Conservation (phyloP, 2,888 invertebrate genomes). For the Cryptops parisi region DNA sequence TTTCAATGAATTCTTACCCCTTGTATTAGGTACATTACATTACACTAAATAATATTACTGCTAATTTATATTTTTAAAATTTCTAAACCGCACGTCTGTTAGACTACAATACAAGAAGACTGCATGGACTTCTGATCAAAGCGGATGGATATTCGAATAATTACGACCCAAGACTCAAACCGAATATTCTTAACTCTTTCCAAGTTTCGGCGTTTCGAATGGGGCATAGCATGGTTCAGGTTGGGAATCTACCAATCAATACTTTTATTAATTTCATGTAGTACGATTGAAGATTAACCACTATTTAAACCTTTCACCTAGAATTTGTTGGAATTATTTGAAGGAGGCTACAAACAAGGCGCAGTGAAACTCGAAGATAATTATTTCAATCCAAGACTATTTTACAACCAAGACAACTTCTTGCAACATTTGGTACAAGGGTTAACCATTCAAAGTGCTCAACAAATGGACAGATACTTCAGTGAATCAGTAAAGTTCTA, state of each 20-base stretch:
- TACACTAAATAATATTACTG: background rate
- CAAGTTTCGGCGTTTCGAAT: conserved; percentile 9
- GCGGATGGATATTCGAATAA: conserved; percentile 1
- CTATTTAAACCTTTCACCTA: background rate
- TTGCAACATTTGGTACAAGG: conserved; percentile 2
- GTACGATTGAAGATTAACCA: background rate
- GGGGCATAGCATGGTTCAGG: conserved; percentile 9
- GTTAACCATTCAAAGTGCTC: background rate
- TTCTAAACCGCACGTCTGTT: background rate
- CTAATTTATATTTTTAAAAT: background rate
- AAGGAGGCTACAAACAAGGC: background rate
- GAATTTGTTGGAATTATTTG: conserved; percentile 2
- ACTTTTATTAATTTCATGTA: background rate
- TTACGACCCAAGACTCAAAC: conserved; percentile 3
- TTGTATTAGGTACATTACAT: background rate
- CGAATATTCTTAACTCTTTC: background rate
- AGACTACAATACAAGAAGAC: background rate
- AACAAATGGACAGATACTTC: background rate
- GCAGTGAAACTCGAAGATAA: background rate
- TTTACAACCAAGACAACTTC: background rate
- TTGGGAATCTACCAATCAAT: too few relatives aligned
- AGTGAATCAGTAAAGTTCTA: background rate
- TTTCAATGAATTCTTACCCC: conserved; percentile 10
- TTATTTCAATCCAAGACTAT: conserved; percentile 8
- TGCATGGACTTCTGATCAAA: background rate